Base-by-base conservation (phyloP, 2,113 vertebrate species). In the Anolis carolinensis region DNA sequence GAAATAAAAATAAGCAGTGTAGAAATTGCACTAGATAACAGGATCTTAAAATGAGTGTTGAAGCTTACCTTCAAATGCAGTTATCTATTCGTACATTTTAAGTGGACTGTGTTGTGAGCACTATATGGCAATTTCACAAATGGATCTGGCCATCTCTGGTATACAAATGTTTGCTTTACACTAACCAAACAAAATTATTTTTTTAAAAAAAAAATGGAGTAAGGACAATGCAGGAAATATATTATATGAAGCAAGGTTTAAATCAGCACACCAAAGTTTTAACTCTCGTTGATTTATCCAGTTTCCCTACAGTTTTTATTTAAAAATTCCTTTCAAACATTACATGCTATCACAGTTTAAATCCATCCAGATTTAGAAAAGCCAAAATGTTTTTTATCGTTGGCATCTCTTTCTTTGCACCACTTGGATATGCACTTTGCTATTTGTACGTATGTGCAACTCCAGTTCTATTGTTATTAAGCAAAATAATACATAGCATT, bases 151-250 rank as follows among this genome's bases (percentile, higher is more conserved):
- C 71, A 84, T 86, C 83, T 91, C 85, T 88, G 91, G 75, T 25
- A 14, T 0, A 5, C 92, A 95, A 90, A 93, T 93, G 93, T 88
- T n/a, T 68, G 11, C 34, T 21, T 34, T 27, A 75, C 44, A 68
- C 71, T 91, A 1, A 44, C 5, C 65, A 63, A 70, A 83, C 74
- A 83, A 79, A 68, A 84, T 73, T 81, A 82, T 82, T 79, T 39
- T 44, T 79, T 39, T 86, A n/a, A n/a, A n/a, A n/a, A 85, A 23
- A 30, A 10, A n/a, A 87, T 27, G 50, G 48, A 44, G 63, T 90
- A 84, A 84, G 88, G 87, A 21, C 81, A 73, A 71, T 50, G 3
- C 59, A 82, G 10, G 79, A 83, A n/a, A 84, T 70, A 89, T 20
- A 81, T 85, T 52, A 21, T 50, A n/a, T 55, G n/a, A 30, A 13